These are phyloP conservation scores for Drosophila kuntzei DNA, from an alignment of 2,888 invertebrate species.

Conservation along the genomic window DNA sequence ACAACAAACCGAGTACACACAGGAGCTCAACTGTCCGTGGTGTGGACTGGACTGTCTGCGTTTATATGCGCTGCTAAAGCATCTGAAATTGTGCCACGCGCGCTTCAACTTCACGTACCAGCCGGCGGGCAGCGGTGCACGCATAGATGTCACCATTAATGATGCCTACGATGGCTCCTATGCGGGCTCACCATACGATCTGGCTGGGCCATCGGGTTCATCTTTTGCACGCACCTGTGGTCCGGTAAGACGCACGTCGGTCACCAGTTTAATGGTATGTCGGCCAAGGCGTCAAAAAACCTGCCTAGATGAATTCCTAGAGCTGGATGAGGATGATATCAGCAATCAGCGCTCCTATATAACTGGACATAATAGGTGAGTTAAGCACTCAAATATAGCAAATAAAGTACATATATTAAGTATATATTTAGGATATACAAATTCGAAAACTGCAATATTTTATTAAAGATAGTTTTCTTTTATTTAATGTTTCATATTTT, in stretches of 20 bases:
- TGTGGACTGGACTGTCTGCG: slow-evolving; percentile 95
- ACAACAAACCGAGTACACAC: slow-evolving; percentile 97
- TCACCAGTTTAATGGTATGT: slow-evolving; percentile 89
- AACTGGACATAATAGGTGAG: slow-evolving; percentile 93
- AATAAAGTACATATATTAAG: no score
- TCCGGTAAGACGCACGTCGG: slow-evolving; percentile 88
- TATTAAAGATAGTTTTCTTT: no score
- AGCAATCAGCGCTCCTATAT: slow-evolving; percentile 95
- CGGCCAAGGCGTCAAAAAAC: slow-evolving; percentile 86
- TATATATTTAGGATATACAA: no score
- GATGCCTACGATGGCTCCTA: slow-evolving; percentile 98
- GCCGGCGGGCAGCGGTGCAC: slow-evolving; percentile 88
- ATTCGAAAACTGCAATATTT: background rate
- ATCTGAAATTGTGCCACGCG: slow-evolving; percentile 96
- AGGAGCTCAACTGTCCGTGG: slow-evolving; percentile 98
- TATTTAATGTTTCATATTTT: no score
- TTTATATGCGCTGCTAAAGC: slow-evolving; percentile 95
- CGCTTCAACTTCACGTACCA: slow-evolving; percentile 95
- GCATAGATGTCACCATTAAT: slow-evolving; percentile 97
- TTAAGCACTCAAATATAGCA: background rate
- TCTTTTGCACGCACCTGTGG: slow-evolving; percentile 89
- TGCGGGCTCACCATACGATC: slow-evolving; percentile 95
- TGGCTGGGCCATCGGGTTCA: slow-evolving; percentile 91
- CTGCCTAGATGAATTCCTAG: slow-evolving; percentile 94
- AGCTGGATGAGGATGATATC: slow-evolving; percentile 93